A percentile compares a stretch with the other conserved stretches of the same genome.
phyloP scores from a whole-genome alignment of 1,140 invertebrate genomes.

The Coptotermes formosanus region DNA sequence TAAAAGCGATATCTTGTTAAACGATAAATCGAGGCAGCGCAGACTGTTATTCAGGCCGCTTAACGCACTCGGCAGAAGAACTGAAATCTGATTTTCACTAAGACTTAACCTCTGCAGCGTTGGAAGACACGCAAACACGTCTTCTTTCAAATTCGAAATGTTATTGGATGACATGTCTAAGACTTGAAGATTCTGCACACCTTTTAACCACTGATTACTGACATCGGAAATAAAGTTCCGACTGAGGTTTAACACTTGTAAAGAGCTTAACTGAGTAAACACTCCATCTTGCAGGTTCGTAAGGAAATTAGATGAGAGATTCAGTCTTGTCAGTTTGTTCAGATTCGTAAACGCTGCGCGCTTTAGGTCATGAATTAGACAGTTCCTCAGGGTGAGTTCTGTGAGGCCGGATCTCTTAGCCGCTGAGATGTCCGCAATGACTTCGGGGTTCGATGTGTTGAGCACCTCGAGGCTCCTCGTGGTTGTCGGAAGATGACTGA shows the following conservation, averaged over 20 bases:
- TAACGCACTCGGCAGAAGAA: slow-evolving; percentile 43
- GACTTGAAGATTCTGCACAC: slow-evolving; percentile 46
- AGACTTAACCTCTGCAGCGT: slow-evolving; percentile 75
- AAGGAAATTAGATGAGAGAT: slow-evolving; percentile 65
- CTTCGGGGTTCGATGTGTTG: background rate
- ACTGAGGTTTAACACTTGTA: slow-evolving; percentile 58
- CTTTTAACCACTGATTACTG: slow-evolving; percentile 42
- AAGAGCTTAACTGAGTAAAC: slow-evolving; percentile 55
- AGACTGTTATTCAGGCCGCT: slow-evolving; percentile 44
- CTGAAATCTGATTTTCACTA: slow-evolving; percentile 70
- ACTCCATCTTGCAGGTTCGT: slow-evolving; percentile 56
- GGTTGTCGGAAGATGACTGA: background rate
- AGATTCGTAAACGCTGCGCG: slow-evolving; percentile 51
- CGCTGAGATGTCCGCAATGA: slow-evolving; percentile 31
- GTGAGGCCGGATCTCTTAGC: slow-evolving; percentile 37
- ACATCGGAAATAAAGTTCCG: slow-evolving; percentile 46
- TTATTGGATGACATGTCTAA: slow-evolving; percentile 51
- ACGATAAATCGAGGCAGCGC: slow-evolving; percentile 49
- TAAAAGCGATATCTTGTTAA: slow-evolving; percentile 50
- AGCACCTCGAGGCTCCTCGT: background rate
- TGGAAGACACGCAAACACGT: slow-evolving; percentile 49
- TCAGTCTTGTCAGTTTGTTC: slow-evolving; percentile 50
- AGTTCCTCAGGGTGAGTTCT: slow-evolving; percentile 43
- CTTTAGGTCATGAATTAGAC: slow-evolving; percentile 43
- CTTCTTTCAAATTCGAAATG: slow-evolving; percentile 44